phyloP scores from a whole-genome alignment of 2,888 invertebrate genomes.

The Heliconius cydno region DNA sequence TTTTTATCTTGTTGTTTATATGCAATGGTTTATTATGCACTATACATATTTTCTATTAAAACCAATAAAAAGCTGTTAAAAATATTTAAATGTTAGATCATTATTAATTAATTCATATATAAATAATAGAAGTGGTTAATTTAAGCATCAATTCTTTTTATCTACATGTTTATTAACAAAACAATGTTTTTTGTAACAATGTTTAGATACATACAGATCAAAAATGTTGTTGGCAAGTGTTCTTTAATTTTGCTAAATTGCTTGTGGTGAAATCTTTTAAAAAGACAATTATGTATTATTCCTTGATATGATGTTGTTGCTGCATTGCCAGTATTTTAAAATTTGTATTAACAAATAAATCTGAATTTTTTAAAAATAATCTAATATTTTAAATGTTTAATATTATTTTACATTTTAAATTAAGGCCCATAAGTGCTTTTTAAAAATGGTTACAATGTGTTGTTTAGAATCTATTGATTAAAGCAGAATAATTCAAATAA shows the following conservation, averaged over 20 bases:
- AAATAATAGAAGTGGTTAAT: background rate
- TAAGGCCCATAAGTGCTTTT: background rate
- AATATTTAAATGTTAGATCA: background rate
- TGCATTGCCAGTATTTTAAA: background rate
- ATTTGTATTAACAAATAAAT: background rate
- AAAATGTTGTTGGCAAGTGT: background rate
- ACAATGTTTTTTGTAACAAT: background rate
- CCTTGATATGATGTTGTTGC: background rate
- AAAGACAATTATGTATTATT: constrained; percentile 16
- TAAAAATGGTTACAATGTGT: background rate
- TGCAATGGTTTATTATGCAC: constrained; percentile 7
- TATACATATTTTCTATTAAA: background rate
- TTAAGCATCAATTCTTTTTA: background rate
- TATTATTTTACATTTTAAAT: background rate
- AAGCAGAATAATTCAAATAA: background rate
- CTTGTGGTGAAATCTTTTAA: background rate
- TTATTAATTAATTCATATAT: background rate
- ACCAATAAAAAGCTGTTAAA: background rate
- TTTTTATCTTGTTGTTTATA: background rate
- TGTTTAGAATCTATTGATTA: background rate
- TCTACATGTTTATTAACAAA: background rate
- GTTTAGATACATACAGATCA: background rate
- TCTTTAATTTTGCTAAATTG: background rate
- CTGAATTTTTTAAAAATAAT: background rate
- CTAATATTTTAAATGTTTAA: background rate